Base-by-base conservation (phyloP, 2,888 invertebrate genomes). In the Volucella bombylans region DNA sequence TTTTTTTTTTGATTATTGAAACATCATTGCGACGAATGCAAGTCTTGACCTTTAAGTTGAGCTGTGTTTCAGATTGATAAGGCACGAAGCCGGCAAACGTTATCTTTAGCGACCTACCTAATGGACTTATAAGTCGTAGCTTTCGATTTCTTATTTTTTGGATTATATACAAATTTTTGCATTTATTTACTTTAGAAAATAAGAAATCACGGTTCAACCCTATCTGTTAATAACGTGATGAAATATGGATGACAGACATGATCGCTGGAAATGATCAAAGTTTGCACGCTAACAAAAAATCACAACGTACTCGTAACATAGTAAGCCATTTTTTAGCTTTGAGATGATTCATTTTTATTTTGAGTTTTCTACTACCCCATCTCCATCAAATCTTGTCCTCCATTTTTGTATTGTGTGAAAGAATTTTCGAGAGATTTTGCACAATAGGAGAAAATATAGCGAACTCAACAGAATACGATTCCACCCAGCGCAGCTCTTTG, bases 1-100 rank as follows among this genome's bases (percentile, higher is more conserved):
- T 8, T 54, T 43, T 1, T 18, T 45, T 11, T 73, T 18, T 62
- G 47, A 49, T 8, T 31, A 23, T 62, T 9, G 41, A 11, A 23
- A 77, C 57, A 64, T 69, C 78, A 39, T 3, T 8, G 47, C 38
- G 43, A 64, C 41, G 41, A 55, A 77, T 78, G 69, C 78, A 78
- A 69, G 62, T 78, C 78, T 71, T 78, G 78, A 78, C 78, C 78
- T 78, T 69, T 78, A 78, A 78, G 77, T 64, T 41, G 54, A 55
- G 62, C 52, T 59, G 39, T 67, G 15, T 76, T 52, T 2, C 59
- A n/a, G 43, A 10, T 12, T 76, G 83, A 83, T 83, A 83, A 79
- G 68, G 61, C 47, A 10, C 11, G 50, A 55, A 71, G 71, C 69
- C 79, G 79, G 72, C 61, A 45, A 47, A 43, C 45, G 52, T 73